These are phyloP conservation scores for Corapipo altera DNA, from an alignment of 2,113 vertebrate genomes.

Conservation along the genomic window DNA sequence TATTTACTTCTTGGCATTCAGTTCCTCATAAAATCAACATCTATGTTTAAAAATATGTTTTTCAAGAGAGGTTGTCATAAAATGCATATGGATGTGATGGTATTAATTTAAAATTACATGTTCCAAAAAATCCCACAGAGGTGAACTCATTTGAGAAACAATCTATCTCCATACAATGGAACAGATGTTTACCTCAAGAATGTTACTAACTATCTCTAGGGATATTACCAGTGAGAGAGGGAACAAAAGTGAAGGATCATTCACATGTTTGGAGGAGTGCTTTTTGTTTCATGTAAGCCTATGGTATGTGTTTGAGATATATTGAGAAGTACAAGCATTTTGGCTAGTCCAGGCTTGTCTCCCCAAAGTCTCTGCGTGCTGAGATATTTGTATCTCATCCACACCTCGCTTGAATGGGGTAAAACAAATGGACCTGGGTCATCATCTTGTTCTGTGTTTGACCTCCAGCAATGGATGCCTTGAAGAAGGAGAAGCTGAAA, in stretches of 20 bases:
- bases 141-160: neutral
- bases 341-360: neutral
- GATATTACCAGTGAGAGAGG: neutral
- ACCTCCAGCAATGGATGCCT: neutral
- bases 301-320: neutral
- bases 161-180: neutral
- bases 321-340: neutral
- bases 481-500: neutral
- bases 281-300: neutral
- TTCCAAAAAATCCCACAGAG: neutral
- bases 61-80: neutral
- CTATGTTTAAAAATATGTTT: neutral
- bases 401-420: neutral
- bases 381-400: neutral
- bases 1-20: neutral
- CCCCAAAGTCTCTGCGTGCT: neutral
- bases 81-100: neutral
- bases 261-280: neutral
- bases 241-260: neutral
- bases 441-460: neutral
- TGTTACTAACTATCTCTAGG: neutral
- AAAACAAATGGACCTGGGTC: neutral
- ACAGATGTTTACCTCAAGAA: neutral
- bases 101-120: neutral
- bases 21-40: conserved; percentile 27